Base-by-base conservation (phyloP, 1,140 invertebrate species). In the Hylyphantes graminicola region DNA sequence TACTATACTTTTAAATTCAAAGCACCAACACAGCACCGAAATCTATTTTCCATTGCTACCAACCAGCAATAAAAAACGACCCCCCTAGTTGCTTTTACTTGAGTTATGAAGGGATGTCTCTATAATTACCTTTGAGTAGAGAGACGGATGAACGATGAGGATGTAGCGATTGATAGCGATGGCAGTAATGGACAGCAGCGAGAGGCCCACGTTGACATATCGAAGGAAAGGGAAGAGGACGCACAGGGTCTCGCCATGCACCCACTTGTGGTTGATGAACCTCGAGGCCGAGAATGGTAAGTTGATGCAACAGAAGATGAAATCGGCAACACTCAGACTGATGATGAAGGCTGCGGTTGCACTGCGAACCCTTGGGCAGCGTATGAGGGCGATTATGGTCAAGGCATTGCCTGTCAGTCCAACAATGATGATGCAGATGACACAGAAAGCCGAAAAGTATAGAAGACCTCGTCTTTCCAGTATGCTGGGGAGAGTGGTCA, bases 281-380 rank as follows among this genome's bases (percentile, higher is more conserved):
- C 95, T 91, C 87, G 93, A 93, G 19, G 95, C 95, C 2, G 95
- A 96, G 61, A 96, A 90, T 0, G 96, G 96, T 86, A 97, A 90
- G 90, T 96, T 96, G 86, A 96, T 92, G 55, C 92, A 91, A 88
- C 94, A 96, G 90, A 96, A 97, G 74, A 96, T 91, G 63, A 96
- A 91, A 90, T 97, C 96, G 7, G 95, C 96, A 86, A 95, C 92
- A 88, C 95, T 95, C 19, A 96, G 91, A 48, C 94, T 96, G 86
- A 96, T 92, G 63, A 96, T 94, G 89, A 97, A 97, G 86, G 94
- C 94, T 0, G 95, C 96, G 2, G 95, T 96, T 64, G 95, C 95
- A 10, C 92, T 92, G 17, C 94, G 92, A 70, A 88, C 81, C 10
- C 82, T 54, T 74, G 87, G 85, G 17, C 79, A 80, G 51, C 80